These are phyloP conservation scores for Caradrina clavipalpis DNA, from an alignment of 2,888 invertebrate species.

Conservation along the genomic window DNA sequence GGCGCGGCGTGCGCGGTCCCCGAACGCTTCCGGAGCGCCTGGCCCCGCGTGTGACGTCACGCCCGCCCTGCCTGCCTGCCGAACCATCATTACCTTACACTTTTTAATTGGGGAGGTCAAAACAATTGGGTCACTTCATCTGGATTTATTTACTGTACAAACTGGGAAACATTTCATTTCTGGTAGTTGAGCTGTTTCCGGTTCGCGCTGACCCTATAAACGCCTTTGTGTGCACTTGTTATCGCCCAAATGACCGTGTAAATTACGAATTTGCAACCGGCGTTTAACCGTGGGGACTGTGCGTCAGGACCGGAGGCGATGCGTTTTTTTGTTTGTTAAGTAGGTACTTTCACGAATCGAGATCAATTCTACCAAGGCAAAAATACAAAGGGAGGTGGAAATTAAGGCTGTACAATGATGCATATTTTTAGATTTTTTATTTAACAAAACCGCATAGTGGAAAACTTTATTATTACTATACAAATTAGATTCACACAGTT, in stretches of 20 bases:
- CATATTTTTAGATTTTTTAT: conserved; percentile 18
- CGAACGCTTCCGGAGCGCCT: conserved; percentile 82
- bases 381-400: neutral
- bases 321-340: conserved; percentile 16
- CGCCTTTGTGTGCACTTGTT: conserved; percentile 49
- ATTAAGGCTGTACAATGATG: neutral
- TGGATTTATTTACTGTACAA: conserved; percentile 81
- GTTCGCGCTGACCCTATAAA: conserved; percentile 58
- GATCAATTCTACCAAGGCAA: neutral
- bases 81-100: conserved; percentile 85
- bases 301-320: conserved; percentile 9
- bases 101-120: conserved; percentile 90
- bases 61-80: conserved; percentile 70
- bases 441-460: conserved; percentile 14
- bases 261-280: conserved; percentile 43
- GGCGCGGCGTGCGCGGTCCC: conserved; percentile 75
- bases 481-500: conserved; percentile 18
- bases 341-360: neutral
- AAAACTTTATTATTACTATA: conserved; percentile 2
- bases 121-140: conserved; percentile 87
- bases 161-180: conserved; percentile 73
- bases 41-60: conserved; percentile 78
- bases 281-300: conserved; percentile 16
- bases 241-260: conserved; percentile 45
- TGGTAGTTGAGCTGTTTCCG: conserved; percentile 68